These are phyloP conservation scores for Drosophila diplacantha DNA, from an alignment of 2,888 invertebrate species.

Conservation along the genomic window DNA sequence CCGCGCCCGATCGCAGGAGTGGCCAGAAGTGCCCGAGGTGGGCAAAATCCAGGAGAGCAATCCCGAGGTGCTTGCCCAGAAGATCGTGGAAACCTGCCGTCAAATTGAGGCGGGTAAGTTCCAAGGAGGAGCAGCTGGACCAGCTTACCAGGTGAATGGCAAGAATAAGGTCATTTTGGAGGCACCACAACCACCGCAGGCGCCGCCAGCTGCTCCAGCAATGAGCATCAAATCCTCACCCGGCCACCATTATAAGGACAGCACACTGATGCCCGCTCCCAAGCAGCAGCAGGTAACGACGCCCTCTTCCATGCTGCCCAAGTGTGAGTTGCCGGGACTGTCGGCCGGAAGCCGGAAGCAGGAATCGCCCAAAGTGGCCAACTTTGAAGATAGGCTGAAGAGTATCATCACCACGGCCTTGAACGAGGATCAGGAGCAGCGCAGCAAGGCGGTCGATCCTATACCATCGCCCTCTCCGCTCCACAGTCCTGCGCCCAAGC, in stretches of 20 bases:
- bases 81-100: conserved; percentile 91
- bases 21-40: conserved; percentile 94
- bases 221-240: conserved; percentile 37
- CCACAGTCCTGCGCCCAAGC: conserved; percentile 69
- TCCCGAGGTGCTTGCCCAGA: conserved; percentile 92
- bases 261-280: conserved; percentile 77
- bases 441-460: conserved; percentile 70
- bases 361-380: conserved; percentile 90
- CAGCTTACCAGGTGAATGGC: conserved; percentile 35
- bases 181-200: not conserved
- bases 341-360: conserved; percentile 57
- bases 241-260: conserved; percentile 62
- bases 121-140: conserved; percentile 27
- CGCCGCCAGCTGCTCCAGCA: conserved; percentile 2
- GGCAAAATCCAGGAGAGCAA: conserved; percentile 95
- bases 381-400: conserved; percentile 93
- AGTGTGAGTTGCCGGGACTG: conserved; percentile 69
- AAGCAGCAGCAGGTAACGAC: conserved; percentile 53
- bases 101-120: conserved; percentile 92
- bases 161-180: conserved; percentile 21
- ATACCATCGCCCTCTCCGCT: conserved; percentile 48
- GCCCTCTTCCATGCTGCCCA: conserved; percentile 56
- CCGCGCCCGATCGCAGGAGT: conserved; percentile 90
- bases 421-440: conserved; percentile 87
- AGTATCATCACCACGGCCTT: conserved; percentile 91